These are phyloP conservation scores for Rosalia funebris DNA, from an alignment of 2,888 invertebrate species.

Conservation along the genomic window DNA sequence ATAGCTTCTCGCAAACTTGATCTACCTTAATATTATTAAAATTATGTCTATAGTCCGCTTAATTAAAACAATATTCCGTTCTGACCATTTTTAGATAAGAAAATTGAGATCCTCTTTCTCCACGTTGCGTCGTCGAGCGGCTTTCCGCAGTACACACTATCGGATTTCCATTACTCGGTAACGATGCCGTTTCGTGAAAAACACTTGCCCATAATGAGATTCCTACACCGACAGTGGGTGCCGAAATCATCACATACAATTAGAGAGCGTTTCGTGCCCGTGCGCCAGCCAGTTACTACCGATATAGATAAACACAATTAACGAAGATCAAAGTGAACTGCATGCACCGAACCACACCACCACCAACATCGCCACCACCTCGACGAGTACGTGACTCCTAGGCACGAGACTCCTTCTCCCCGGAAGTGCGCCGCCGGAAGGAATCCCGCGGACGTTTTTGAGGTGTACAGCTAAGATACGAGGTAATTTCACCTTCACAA, in stretches of 20 bases:
- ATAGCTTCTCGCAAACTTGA: too few relatives aligned
- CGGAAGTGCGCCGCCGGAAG: conserved; percentile 61
- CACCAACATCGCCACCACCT: conserved; percentile 52
- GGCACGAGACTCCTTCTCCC: conserved; percentile 49
- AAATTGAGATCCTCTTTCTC: not conserved
- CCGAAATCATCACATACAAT: conserved; percentile 35
- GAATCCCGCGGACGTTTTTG: conserved; percentile 58
- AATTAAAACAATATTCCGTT: too few relatives aligned
- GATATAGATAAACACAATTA: conserved; percentile 54
- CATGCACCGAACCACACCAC: conserved; percentile 53
- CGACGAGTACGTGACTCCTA: conserved; percentile 58
- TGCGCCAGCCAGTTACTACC: conserved; percentile 45
- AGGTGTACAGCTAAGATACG: conserved; percentile 42
- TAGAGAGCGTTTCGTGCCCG: conserved; percentile 32
- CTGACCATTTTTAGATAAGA: too few relatives aligned
- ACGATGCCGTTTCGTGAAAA: not conserved
- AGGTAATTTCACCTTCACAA: conserved; percentile 49
- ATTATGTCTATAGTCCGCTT: too few relatives aligned
- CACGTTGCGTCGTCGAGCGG: too few relatives aligned
- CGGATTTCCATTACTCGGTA: not conserved
- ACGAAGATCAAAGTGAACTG: conserved; percentile 54
- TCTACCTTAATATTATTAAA: too few relatives aligned
- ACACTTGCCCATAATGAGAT: not conserved
- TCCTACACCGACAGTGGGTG: not conserved
- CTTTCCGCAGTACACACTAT: too few relatives aligned